Evolutionary conservation across 2,888 invertebrate species (phyloP).

Genomic region (Meiosimyza platycephala): DNA sequence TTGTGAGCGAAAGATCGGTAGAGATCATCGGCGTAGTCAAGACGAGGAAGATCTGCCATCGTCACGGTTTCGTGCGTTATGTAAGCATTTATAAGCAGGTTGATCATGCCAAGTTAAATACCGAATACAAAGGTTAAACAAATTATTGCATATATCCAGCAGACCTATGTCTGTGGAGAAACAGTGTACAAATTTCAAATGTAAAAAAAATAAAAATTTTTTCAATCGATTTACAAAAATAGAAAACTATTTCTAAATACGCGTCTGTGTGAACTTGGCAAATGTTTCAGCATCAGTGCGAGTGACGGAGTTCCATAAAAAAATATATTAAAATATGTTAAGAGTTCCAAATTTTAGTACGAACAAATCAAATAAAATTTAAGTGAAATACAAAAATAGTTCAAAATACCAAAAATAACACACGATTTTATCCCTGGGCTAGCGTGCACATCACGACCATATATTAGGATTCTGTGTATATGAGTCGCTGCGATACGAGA

Average conservation of each 20-base stretch:
- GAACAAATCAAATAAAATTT: constrained; percentile 42
- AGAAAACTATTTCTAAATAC: neutral
- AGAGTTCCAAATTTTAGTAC: constrained; percentile 38
- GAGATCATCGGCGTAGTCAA: constrained; percentile 45
- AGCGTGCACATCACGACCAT: constrained; percentile 41
- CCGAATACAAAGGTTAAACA: neutral
- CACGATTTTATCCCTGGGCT: constrained; percentile 51
- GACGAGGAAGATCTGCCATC: constrained; percentile 37
- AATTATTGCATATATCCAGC: too few species aligned
- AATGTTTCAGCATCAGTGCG: too few species aligned
- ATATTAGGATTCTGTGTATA: constrained; percentile 35
- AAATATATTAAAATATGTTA: constrained; percentile 40
- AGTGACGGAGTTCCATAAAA: constrained; percentile 20
- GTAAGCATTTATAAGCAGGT: constrained; percentile 39
- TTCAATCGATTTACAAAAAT: neutral
- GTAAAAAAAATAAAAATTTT: neutral
- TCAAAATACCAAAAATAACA: constrained; percentile 54
- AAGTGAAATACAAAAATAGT: constrained; percentile 60
- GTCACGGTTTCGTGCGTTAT: constrained; percentile 42
- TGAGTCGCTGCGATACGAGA: neutral
- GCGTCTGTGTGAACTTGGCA: neutral
- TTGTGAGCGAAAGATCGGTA: constrained; percentile 62
- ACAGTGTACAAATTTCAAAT: neutral
- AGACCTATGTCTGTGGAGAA: neutral
- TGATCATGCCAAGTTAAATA: neutral